These are phyloP conservation scores for Mastomys coucha DNA, from an alignment of 2,113 vertebrate species.

Conservation along the genomic window DNA sequence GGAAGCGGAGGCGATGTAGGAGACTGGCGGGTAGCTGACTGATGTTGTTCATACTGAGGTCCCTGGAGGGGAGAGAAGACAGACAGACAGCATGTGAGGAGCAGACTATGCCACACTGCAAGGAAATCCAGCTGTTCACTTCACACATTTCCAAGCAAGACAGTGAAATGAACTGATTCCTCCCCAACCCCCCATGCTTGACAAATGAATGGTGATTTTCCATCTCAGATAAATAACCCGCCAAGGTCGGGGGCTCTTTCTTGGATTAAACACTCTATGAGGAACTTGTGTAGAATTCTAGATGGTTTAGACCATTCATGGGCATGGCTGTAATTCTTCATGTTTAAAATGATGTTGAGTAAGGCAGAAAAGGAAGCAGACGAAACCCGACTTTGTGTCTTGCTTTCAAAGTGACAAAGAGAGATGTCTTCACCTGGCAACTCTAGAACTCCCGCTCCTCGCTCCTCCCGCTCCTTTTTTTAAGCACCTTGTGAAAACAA, in stretches of 20 bases:
- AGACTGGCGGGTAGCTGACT: conserved; percentile 89
- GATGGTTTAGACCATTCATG: conserved; percentile 30
- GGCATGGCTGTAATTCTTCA: conserved; percentile 53
- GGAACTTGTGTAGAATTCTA: conserved; percentile 22
- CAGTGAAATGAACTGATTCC: conserved; percentile 78
- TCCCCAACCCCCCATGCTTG: conserved; percentile 47
- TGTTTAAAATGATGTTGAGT: conserved; percentile 16
- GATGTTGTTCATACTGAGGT: conserved; percentile 98
- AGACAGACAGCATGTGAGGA: conserved; percentile 86
- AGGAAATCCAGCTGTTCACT: conserved; percentile 85
- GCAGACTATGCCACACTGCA: conserved; percentile 63
- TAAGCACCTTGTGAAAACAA: conserved; percentile 79
- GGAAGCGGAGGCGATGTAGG: conserved; percentile 92
- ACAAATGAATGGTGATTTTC: conserved; percentile 80
- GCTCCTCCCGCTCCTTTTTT: too few relatives aligned
- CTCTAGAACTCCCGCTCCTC: conserved; percentile 25
- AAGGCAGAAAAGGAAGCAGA: conserved; percentile 63
- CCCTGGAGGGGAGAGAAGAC: conserved; percentile 86
- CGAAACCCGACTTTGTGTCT: conserved; percentile 6
- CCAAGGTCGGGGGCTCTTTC: not conserved
- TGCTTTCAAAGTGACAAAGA: conserved; percentile 48
- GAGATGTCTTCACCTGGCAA: conserved; percentile 54
- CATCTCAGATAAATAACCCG: conserved; percentile 4
- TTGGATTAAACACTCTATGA: conserved; percentile 66
- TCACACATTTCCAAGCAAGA: conserved; percentile 83